A percentile compares a stretch with the other conserved stretches of the same genome.
Conservation (phyloP, 2,888 invertebrate species). For the Allygus modestus region DNA sequence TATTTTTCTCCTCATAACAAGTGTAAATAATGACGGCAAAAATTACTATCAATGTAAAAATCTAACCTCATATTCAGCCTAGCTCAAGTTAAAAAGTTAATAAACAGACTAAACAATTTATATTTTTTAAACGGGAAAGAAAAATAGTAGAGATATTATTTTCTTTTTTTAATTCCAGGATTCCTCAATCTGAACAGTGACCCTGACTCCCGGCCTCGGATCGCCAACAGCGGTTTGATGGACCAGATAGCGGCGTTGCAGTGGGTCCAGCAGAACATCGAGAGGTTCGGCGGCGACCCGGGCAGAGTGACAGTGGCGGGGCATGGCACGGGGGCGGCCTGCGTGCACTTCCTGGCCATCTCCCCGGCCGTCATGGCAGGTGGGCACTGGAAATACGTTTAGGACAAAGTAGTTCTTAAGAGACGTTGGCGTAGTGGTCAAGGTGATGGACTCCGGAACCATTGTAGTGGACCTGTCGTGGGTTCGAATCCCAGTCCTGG, state of each 20-base stretch:
- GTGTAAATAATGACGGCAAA: no score
- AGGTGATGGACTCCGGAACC: no score
- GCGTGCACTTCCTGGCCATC: slow-evolving; percentile 98
- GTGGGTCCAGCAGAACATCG: slow-evolving; percentile 98
- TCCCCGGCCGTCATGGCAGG: slow-evolving; percentile 95
- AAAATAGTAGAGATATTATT: no score
- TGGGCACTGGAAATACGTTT: no score
- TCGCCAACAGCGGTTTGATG: slow-evolving; percentile 98
- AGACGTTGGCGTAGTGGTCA: no score
- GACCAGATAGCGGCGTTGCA: slow-evolving; percentile 98
- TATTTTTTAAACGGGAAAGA: no score
- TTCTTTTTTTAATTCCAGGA: slow-evolving; percentile 76
- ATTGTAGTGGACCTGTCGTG: slow-evolving; percentile 98
- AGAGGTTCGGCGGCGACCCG: slow-evolving; percentile 96
- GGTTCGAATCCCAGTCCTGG: slow-evolving; percentile 95
- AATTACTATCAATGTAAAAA: no score
- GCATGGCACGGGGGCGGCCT: slow-evolving; percentile 97
- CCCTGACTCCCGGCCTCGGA: slow-evolving; percentile 90
- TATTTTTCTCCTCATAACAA: no score
- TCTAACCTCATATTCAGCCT: no score
- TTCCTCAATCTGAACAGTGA: slow-evolving; percentile 93
- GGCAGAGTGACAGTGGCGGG: slow-evolving; percentile 95
- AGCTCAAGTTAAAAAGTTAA: no score
- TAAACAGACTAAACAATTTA: no score
- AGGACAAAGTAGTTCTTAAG: no score